Base-by-base conservation (phyloP, 64 coral and sea anemone species). In the Platygyra sinensis region DNA sequence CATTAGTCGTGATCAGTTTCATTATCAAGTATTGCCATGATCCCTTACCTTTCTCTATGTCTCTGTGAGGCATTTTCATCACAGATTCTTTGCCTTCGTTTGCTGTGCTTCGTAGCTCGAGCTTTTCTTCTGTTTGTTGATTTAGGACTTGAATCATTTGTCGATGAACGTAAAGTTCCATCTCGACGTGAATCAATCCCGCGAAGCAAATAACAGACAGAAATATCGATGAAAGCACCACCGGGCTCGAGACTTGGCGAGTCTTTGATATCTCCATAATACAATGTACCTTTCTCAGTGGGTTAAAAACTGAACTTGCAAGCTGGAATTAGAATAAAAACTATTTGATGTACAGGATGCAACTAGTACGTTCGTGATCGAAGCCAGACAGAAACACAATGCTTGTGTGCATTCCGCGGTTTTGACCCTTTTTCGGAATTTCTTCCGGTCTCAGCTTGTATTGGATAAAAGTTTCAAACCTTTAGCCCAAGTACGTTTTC, bases 101-200 rank as follows among this genome's bases (percentile, higher is more conserved):
- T 18, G 13, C 81, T 5, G 32, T 27, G 4, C 29, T 24, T 50
- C 24, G 32, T 72, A 28, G 13, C 19, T 50, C 33, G 12, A 85
- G 22, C 25, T 29, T 51, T 85, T 28, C 33, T 52, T 71, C 38
- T 82, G 16, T 90, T 30, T 24, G 50, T 19, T 39, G 80, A 24
- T 32, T 81, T 11, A 60, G 38, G 8, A 24, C 63, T 30, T 90
- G 5, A 30, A 90, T 17, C 27, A 31, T 71, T 52, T 79, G 36
- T 54, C 80, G 77, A 81, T 90, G 63, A 82, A 42, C 30, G 42
- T 74, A 28, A 80, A 90, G 78, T 39, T 90, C 80, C 20, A 82
- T 60, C 78, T 90, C 89, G 49, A 90, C 62, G 49, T 90, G 88
- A 81, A 73, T 52, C 18, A 90, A 31, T 28, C 60, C 64, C 46